Evolutionary conservation across 2,113 vertebrate genomes (phyloP).

Genomic region (Hyperopisus bebe): DNA sequence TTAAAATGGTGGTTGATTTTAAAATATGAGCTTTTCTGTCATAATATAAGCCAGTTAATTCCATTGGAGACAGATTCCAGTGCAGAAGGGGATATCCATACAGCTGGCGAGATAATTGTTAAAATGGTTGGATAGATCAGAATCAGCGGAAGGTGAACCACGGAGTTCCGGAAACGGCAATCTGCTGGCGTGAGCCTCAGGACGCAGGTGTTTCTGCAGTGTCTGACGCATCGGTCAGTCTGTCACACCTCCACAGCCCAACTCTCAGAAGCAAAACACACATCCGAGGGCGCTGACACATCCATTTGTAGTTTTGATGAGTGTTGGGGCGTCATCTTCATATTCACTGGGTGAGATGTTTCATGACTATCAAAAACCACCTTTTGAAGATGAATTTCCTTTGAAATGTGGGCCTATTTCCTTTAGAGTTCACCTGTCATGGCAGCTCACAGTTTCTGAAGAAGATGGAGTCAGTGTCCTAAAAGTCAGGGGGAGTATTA

Average conservation of each 20-base stretch:
- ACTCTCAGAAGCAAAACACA: not conserved
- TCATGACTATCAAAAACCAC: not conserved
- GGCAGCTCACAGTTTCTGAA: not conserved
- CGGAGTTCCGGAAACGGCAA: not conserved
- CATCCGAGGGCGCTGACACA: not conserved
- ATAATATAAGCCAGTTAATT: not conserved
- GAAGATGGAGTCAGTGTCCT: not conserved
- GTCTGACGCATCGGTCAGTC: not conserved
- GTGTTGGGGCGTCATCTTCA: not conserved
- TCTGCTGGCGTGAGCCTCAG: not conserved
- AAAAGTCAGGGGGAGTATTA: not conserved
- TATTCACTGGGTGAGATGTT: not conserved
- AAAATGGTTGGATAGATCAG: not conserved
- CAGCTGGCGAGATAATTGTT: not conserved
- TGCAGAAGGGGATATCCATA: not conserved
- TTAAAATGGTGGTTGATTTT: not conserved
- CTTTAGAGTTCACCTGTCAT: not conserved
- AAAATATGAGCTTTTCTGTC: not conserved
- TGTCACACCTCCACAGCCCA: not conserved
- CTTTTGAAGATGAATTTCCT: not conserved
- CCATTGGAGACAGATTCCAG: not conserved
- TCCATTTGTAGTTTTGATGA: not conserved
- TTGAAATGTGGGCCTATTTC: not conserved
- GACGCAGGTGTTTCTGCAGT: not conserved
- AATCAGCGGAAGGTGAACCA: not conserved